Evolutionary conservation across 2,113 vertebrate species (phyloP), one percentile per base, ranked within the genome.

Genomic region (Chamaea fasciata): DNA sequence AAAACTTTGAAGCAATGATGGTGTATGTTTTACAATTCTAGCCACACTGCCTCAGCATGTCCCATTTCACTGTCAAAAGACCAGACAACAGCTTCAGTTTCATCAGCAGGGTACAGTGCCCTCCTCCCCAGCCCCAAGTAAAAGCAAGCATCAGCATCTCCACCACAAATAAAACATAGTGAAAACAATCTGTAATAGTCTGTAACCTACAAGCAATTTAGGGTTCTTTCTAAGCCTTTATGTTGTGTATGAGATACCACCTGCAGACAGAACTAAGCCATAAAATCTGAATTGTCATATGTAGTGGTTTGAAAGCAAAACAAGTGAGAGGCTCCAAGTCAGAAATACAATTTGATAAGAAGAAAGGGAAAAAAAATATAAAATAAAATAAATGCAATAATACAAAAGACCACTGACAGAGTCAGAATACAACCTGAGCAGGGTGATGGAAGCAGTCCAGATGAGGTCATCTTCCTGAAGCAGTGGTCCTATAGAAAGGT

Each of bases 141-240:
- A 62, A 83, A 26, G 37, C 5, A 31, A 71, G 7, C 2, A 9
- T 67, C 37, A 65, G 15, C 21, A 60, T 23, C 31, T 49, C 18
- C 30, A n/a, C 10, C 4, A 8, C 27, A n/a, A 71, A 89, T 47
- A 50, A 28, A 13, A 2, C 0, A 0, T 4, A n/a, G 11, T 10
- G 8, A 56, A 47, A 33, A 23, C 23, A n/a, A 35, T 33, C 4
- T 31, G 13, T 39, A 19, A 7, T 52, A 52, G 67, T 30, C 7
- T 67, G 9, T 44, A 67, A 71, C 10, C 9, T 57, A 20, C 11
- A 71, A 62, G 12, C 0, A 64, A 35, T 31, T 27, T 41, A 42
- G 2, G 3, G 7, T 2, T 35, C 49, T 26, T 76, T 59, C 8
- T 30, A 57, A 57, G 30, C n/a, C 23, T 56, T 60, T 74, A 21